A percentile compares a stretch with the other conserved stretches of the same genome.
Evolutionary conservation across 2,888 invertebrate genomes (phyloP).

Genomic region (Dione juno): DNA sequence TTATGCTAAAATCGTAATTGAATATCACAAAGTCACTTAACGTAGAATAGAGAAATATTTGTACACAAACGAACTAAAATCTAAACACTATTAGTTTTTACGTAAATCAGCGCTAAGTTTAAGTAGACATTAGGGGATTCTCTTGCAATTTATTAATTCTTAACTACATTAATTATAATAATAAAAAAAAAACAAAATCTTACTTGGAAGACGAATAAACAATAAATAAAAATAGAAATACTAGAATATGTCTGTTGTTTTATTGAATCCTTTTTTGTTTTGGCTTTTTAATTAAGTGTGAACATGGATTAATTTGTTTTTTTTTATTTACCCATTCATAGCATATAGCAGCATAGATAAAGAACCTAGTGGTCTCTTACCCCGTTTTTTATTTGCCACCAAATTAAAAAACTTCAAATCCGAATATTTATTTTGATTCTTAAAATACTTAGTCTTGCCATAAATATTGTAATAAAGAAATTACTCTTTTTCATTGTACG

Average conservation of each 20-base stretch:
- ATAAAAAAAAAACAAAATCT: constrained; percentile 72
- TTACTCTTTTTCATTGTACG: too few species aligned
- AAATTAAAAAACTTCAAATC: too few species aligned
- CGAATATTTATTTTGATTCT: too few species aligned
- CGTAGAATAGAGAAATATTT: constrained; percentile 43
- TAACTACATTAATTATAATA: constrained; percentile 69
- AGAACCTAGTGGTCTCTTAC: too few species aligned
- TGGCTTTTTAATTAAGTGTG: background rate
- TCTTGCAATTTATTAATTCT: constrained; percentile 75
- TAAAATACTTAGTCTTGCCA: too few species aligned
- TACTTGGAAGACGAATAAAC: constrained; percentile 80
- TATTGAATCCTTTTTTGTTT: constrained; percentile 50
- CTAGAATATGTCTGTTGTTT: constrained; percentile 71
- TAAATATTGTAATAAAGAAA: too few species aligned
- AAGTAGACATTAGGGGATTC: constrained; percentile 77
- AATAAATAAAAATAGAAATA: constrained; percentile 79
- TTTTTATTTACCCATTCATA: too few species aligned
- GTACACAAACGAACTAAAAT: constrained; percentile 46
- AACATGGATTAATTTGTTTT: too few species aligned
- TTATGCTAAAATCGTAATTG: background rate
- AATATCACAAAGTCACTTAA: background rate
- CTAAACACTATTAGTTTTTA: constrained; percentile 60
- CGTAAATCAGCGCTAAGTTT: constrained; percentile 69
- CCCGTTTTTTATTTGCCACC: too few species aligned
- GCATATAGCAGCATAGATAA: too few species aligned